Evolutionary conservation across 1,140 invertebrate species (phyloP).

Genomic region (Aradophagus sp.): DNA sequence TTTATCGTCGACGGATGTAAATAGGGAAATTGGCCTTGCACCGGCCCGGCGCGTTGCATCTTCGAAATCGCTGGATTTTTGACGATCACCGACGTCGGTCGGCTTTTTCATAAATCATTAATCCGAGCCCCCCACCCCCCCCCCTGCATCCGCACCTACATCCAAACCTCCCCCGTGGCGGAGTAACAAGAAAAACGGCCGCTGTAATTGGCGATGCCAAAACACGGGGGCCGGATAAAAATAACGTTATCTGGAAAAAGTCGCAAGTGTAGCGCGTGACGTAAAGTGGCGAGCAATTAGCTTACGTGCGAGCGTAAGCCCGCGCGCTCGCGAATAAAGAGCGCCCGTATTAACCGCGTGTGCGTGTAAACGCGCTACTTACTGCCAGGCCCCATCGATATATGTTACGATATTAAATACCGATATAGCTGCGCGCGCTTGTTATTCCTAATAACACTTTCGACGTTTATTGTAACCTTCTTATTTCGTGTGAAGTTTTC

Average conservation of each 20-base stretch:
- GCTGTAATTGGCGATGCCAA: slow-evolving; percentile 62
- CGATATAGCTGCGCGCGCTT: slow-evolving; percentile 52
- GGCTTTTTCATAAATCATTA: slow-evolving; percentile 43
- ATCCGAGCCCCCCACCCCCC: too few species aligned
- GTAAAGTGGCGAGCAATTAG: slow-evolving; percentile 68
- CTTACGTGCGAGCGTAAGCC: slow-evolving; percentile 63
- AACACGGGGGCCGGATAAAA: slow-evolving; percentile 52
- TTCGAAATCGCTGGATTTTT: slow-evolving; percentile 21
- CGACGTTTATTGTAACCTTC: slow-evolving; percentile 36
- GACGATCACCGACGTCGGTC: slow-evolving; percentile 3
- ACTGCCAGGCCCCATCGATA: slow-evolving; percentile 43
- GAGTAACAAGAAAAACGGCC: slow-evolving; percentile 51
- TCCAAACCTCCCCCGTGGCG: too few species aligned
- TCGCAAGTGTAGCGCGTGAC: slow-evolving; percentile 54
- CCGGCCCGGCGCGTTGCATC: slow-evolving; percentile 3
- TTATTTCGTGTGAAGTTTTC: slow-evolving; percentile 49
- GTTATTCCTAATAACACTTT: slow-evolving; percentile 50
- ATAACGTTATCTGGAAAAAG: slow-evolving; percentile 62
- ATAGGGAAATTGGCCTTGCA: slow-evolving; percentile 26
- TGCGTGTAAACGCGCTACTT: slow-evolving; percentile 46
- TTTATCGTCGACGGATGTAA: slow-evolving; percentile 28
- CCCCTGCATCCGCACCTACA: too few species aligned
- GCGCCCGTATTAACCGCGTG: slow-evolving; percentile 38
- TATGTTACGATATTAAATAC: slow-evolving; percentile 58
- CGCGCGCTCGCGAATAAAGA: slow-evolving; percentile 58